phyloP scores from a whole-genome alignment of 2,888 invertebrate genomes.

The Cotesia congregata region DNA sequence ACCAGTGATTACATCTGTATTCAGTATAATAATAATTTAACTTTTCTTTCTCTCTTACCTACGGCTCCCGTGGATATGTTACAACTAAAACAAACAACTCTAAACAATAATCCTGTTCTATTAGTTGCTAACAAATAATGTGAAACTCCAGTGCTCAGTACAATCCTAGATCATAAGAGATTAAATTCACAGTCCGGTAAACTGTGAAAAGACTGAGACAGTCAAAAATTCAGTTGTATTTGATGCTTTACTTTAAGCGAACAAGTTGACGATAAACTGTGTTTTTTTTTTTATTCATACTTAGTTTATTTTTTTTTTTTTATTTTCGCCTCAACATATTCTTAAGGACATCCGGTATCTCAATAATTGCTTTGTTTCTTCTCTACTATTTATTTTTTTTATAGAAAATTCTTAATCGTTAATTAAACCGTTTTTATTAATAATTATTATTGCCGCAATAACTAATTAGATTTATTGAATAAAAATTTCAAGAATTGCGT shows the following conservation, averaged over 20 bases:
- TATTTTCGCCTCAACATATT: not conserved
- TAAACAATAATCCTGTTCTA: not conserved
- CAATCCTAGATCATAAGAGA: not conserved
- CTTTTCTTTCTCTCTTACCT: not conserved
- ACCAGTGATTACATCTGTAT: not conserved
- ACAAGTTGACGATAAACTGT: not conserved
- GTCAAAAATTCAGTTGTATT: not conserved
- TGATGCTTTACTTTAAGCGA: not conserved
- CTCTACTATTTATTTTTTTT: not conserved
- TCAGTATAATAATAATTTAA: not conserved
- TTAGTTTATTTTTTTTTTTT: not conserved
- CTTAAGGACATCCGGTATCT: not conserved
- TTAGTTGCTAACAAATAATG: not conserved
- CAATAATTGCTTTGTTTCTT: not conserved
- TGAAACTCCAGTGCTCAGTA: not conserved
- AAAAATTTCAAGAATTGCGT: too few species aligned
- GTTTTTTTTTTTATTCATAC: not conserved
- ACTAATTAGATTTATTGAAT: too few species aligned
- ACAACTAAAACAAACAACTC: not conserved
- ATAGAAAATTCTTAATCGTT: not conserved
- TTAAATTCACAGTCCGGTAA: constrained; percentile 1
- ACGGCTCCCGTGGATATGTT: not conserved
- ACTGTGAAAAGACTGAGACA: not conserved
- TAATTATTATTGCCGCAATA: not conserved
- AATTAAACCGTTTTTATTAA: not conserved